Evolutionary conservation across 2,113 vertebrate genomes (phyloP).

Genomic region (Sinocyclocheilus maitianheensis): DNA sequence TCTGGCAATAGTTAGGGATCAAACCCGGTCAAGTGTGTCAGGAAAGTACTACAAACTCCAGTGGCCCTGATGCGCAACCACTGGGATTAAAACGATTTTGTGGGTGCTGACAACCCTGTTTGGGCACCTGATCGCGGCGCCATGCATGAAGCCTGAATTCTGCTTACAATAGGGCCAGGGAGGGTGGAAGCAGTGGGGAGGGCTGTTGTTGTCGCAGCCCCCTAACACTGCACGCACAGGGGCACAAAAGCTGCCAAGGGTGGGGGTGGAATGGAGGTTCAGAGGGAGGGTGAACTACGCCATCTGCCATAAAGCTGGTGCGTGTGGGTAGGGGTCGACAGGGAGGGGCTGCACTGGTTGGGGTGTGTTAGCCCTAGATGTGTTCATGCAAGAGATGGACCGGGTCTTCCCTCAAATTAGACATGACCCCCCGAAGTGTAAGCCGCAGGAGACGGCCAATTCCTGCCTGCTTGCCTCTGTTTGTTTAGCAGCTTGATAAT

Average conservation of each 20-base stretch:
- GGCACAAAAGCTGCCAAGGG: conserved; percentile 53
- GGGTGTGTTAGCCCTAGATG: conserved; percentile 46
- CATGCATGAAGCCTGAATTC: conserved; percentile 19
- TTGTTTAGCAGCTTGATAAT: conserved; percentile 46
- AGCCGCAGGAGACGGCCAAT: conserved; percentile 37
- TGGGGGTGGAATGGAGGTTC: conserved; percentile 34
- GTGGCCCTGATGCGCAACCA: conserved; percentile 17
- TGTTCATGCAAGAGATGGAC: conserved; percentile 50
- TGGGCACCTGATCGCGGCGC: conserved; percentile 28
- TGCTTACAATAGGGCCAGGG: conserved; percentile 28
- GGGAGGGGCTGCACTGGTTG: conserved; percentile 3
- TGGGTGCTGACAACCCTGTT: conserved; percentile 39
- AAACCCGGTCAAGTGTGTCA: conserved; percentile 23
- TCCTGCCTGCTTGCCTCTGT: conserved; percentile 37
- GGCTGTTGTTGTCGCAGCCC: conserved; percentile 44
- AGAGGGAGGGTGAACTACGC: conserved; percentile 48
- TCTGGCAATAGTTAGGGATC: not conserved
- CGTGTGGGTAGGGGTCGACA: conserved; percentile 3
- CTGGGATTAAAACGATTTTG: conserved; percentile 33
- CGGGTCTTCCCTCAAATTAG: conserved; percentile 48
- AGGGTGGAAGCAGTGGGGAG: conserved; percentile 21
- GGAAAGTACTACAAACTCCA: not conserved
- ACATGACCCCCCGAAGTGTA: conserved; percentile 45
- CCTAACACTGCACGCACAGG: conserved; percentile 45
- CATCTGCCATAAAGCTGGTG: conserved; percentile 56